A percentile compares a stretch with the other conserved stretches of the same genome.
Evolutionary conservation across 1,140 invertebrate species (phyloP).

Genomic region (Pectinophora gossypiella): DNA sequence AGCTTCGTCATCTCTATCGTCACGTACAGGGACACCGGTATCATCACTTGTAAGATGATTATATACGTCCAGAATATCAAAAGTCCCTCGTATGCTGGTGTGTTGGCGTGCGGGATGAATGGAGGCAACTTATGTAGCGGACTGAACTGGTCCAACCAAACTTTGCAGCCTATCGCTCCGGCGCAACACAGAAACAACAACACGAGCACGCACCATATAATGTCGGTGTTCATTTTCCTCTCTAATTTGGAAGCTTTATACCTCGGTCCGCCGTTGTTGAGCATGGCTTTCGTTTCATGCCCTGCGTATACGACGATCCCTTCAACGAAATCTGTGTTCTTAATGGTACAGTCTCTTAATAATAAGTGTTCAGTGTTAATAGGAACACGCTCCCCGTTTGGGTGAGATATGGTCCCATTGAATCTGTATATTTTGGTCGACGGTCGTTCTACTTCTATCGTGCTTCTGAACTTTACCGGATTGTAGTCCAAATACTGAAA

Average conservation of each 20-base stretch:
- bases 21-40: conserved; percentile 97
- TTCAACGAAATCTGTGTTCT: conserved; percentile 93
- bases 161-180: conserved; percentile 91
- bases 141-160: conserved; percentile 82
- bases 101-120: conserved; percentile 77
- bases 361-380: conserved; percentile 95
- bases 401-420: conserved; percentile 91
- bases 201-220: conserved; percentile 97
- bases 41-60: conserved; percentile 97
- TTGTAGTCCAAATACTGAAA: conserved; percentile 82
- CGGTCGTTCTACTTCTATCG: conserved; percentile 93
- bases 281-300: conserved; percentile 98
- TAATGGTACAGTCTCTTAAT: conserved; percentile 94
- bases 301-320: conserved; percentile 98
- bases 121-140: conserved; percentile 70
- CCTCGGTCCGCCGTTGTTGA: conserved; percentile 96
- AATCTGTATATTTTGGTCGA: conserved; percentile 98
- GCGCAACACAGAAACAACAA: conserved; percentile 92
- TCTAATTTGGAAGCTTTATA: conserved; percentile 96
- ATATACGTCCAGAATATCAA: conserved; percentile 96
- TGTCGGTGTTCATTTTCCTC: conserved; percentile 95
- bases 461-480: conserved; percentile 88
- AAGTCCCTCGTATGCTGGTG: conserved; percentile 87
- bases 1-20: conserved; percentile 98
- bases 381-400: conserved; percentile 85